Evolutionary conservation across 2,797 vertebrate genomes (phyloP).

Genomic region (Synaphobranchus kaupii): DNA sequence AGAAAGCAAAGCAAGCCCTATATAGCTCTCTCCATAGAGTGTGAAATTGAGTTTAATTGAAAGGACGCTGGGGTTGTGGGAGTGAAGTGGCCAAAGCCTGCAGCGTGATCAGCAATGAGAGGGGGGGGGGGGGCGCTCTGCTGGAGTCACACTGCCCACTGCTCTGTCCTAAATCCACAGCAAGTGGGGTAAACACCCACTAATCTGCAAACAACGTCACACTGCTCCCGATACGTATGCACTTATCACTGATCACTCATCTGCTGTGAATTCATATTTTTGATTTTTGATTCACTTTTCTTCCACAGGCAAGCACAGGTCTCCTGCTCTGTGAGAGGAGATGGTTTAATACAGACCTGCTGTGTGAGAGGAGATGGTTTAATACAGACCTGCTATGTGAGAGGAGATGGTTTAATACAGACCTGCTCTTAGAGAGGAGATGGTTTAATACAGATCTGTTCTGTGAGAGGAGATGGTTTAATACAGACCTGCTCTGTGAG

Average conservation of each 20-base stretch:
- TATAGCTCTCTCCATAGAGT: neutral
- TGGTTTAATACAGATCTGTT: too few species aligned
- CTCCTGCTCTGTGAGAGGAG: neutral
- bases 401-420: too few species aligned
- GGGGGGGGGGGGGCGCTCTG: neutral
- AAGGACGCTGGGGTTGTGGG: neutral
- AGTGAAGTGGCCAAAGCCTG: neutral
- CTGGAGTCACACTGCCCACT: neutral
- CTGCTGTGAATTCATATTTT: neutral
- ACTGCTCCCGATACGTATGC: neutral
- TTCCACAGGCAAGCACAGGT: neutral
- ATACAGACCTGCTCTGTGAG: too few species aligned
- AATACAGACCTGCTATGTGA: too few species aligned
- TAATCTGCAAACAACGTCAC: neutral
- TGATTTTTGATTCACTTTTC: neutral
- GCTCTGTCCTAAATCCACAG: neutral
- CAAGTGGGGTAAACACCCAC: neutral
- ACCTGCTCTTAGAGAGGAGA: too few species aligned
- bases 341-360: too few species aligned
- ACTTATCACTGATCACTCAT: neutral
- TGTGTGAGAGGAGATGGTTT: too few species aligned
- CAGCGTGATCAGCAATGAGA: neutral
- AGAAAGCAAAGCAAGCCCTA: neutral
- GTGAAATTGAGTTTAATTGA: slow-evolving; percentile 5
- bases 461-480: too few species aligned